Evolutionary conservation across 2,797 vertebrate genomes (phyloP).

Genomic region (Esox lucius): DNA sequence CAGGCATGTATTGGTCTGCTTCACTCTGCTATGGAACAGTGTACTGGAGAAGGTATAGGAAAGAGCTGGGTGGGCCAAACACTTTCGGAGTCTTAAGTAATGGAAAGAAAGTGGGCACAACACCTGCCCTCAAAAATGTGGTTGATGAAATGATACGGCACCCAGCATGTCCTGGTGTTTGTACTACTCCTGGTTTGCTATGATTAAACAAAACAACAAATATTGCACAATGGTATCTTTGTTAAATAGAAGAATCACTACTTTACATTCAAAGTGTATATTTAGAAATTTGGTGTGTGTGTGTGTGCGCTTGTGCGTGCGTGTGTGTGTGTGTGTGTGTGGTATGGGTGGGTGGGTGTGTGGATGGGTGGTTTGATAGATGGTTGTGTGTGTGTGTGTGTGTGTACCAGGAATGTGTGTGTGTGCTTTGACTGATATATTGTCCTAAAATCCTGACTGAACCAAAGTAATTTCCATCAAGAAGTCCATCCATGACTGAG

Average conservation of each 20-base stretch:
- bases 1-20: constrained; percentile 15
- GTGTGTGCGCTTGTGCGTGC: constrained; percentile 1
- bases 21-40: constrained; percentile 20
- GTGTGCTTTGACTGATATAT: constrained; percentile 7
- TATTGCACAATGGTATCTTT: constrained; percentile 66
- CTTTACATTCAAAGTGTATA: constrained; percentile 54
- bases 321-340: constrained; percentile 9
- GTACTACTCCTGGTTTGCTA: constrained; percentile 62
- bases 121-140: constrained; percentile 24
- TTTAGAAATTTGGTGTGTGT: constrained; percentile 28
- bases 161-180: constrained; percentile 41
- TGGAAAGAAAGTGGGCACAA: constrained; percentile 8
- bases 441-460: constrained; percentile 58
- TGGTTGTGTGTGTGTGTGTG: background rate
- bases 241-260: constrained; percentile 58
- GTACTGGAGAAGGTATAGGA: constrained; percentile 11
- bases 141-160: constrained; percentile 25
- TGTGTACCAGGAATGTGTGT: constrained; percentile 13
- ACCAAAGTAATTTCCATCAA: constrained; percentile 49
- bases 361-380: too few species aligned
- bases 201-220: constrained; percentile 37
- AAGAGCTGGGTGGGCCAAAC: background rate
- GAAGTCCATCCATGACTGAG: constrained; percentile 43
- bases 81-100: background rate
- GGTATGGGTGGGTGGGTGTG: background rate